Percentiles rank a stretch among this genome's conserved stretches.
These are phyloP conservation scores for Corbicula japonica DNA, from an alignment of 2,888 invertebrate genomes.

Conservation along the genomic window DNA sequence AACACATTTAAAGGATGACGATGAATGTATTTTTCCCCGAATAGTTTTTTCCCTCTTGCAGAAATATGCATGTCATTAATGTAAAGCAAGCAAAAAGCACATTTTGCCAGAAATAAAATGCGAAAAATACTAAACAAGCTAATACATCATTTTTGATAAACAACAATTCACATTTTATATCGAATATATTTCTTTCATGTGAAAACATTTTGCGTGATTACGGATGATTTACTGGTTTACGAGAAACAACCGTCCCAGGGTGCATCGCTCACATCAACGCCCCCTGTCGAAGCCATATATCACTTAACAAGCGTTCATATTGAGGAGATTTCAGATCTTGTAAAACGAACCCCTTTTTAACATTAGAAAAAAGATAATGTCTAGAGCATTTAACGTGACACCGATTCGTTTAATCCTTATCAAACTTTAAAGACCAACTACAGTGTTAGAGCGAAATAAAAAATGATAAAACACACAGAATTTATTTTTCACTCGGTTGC, in stretches of 20 bases:
- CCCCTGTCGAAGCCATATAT: conserved; percentile 55
- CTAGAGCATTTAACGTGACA: conserved; percentile 62
- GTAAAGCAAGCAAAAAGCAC: too few relatives aligned
- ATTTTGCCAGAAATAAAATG: too few relatives aligned
- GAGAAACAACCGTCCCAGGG: conserved; percentile 36
- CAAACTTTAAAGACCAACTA: conserved; percentile 54
- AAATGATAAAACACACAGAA: conserved; percentile 64
- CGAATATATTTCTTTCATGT: conserved; percentile 42
- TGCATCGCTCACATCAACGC: conserved; percentile 50
- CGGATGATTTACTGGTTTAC: conserved; percentile 51
- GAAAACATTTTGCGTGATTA: conserved; percentile 37
- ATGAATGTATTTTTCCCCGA: too few relatives aligned
- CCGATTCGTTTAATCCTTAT: conserved; percentile 59
- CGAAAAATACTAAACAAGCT: conserved; percentile 7
- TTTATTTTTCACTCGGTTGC: conserved; percentile 48
- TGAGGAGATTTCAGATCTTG: conserved; percentile 50
- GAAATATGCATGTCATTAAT: too few relatives aligned
- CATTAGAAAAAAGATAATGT: conserved; percentile 62
- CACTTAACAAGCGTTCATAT: conserved; percentile 55
- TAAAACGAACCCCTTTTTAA: conserved; percentile 61
- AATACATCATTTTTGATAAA: conserved; percentile 30
- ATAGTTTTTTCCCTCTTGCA: too few relatives aligned
- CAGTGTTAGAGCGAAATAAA: conserved; percentile 54
- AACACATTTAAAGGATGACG: too few relatives aligned
- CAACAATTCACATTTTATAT: conserved; percentile 22